phyloP scores from a whole-genome alignment of 2,888 invertebrate species.

The Bruchidius siliquastri region DNA sequence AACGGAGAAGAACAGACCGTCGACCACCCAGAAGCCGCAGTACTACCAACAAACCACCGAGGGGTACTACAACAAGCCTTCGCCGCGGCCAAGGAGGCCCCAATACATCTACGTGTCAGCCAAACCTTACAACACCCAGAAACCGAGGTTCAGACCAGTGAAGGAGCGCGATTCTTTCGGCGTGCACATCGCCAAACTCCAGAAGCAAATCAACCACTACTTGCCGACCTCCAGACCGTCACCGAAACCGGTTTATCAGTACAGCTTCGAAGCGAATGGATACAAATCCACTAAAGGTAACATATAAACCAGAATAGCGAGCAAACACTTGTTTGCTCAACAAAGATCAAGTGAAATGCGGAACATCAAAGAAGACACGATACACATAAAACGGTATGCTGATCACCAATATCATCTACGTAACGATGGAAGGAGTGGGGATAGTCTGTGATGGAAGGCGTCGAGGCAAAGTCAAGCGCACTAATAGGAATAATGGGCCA shows the following conservation, averaged over 20 bases:
- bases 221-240: conserved; percentile 50
- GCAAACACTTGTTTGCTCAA: too few relatives aligned
- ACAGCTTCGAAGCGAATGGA: conserved; percentile 63
- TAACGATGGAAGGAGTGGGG: too few relatives aligned
- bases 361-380: too few relatives aligned
- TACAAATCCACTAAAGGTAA: conserved; percentile 42
- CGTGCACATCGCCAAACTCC: conserved; percentile 61
- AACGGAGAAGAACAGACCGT: conserved; percentile 21
- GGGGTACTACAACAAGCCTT: conserved; percentile 28
- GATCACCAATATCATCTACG: too few relatives aligned
- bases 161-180: conserved; percentile 51
- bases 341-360: too few relatives aligned
- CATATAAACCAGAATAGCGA: too few relatives aligned
- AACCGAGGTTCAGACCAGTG: conserved; percentile 31
- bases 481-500: too few relatives aligned
- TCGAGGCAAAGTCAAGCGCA: too few relatives aligned
- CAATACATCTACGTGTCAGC: conserved; percentile 40
- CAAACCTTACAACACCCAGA: conserved; percentile 32
- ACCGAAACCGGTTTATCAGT: conserved; percentile 64
- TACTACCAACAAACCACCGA: conserved; percentile 22
- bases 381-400: too few relatives aligned
- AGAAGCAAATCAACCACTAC: conserved; percentile 59
- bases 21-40: conserved; percentile 14
- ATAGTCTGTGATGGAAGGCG: too few relatives aligned
- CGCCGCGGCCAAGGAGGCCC: conserved; percentile 22